phyloP scores from a whole-genome alignment of 2,113 vertebrate species.

The Odontophorus gujanensis region DNA sequence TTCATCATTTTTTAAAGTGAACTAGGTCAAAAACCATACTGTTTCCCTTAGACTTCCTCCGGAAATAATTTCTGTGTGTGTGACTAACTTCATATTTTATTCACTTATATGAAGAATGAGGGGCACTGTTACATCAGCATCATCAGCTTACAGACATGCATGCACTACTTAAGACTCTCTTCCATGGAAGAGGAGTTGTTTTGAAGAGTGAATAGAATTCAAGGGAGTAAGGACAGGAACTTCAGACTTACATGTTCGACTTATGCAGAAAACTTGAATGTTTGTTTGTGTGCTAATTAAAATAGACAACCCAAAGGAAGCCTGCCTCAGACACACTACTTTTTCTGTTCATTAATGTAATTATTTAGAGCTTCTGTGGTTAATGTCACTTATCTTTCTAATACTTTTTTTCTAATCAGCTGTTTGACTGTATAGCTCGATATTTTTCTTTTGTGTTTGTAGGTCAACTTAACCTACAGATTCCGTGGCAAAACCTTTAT shows the following conservation, averaged over 20 bases:
- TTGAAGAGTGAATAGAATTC: neutral
- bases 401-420: neutral
- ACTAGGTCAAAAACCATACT: neutral
- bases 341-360: neutral
- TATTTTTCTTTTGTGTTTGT: neutral
- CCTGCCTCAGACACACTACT: neutral
- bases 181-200: neutral
- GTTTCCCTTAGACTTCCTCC: neutral
- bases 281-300: neutral
- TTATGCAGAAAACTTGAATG: fast-evolving
- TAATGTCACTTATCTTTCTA: neutral
- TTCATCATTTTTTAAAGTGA: neutral
- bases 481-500: conserved; percentile 98
- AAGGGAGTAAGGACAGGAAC: neutral
- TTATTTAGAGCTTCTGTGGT: neutral
- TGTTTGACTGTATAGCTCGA: neutral
- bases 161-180: neutral
- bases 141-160: neutral
- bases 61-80: neutral
- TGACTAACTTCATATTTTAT: neutral
- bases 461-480: conserved; percentile 92
- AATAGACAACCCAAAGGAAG: neutral
- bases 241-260: neutral
- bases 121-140: neutral
- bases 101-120: neutral